These are phyloP conservation scores for Stictonetta naevosa DNA, from an alignment of 2,113 vertebrate species.

Conservation along the genomic window DNA sequence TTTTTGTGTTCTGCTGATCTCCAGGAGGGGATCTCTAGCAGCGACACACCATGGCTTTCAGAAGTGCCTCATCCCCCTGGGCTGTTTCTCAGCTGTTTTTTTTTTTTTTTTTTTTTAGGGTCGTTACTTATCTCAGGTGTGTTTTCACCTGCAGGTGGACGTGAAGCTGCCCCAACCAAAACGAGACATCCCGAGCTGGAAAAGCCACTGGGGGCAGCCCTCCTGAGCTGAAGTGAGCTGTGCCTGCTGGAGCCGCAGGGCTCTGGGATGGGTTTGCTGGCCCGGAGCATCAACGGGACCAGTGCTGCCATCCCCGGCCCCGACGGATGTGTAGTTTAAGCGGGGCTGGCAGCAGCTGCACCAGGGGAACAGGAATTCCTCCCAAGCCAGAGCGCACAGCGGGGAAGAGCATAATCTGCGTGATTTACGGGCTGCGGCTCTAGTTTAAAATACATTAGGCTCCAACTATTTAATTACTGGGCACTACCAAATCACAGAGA, in stretches of 20 bases:
- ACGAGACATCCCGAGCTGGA: not conserved
- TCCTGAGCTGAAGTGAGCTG: not conserved
- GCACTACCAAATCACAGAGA: slow-evolving; percentile 69
- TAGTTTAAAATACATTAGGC: slow-evolving; percentile 70
- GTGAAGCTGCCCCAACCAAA: not conserved
- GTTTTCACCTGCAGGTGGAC: fast-evolving
- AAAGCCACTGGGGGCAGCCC: not conserved
- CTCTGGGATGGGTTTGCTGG: not conserved
- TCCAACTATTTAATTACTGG: slow-evolving; percentile 74
- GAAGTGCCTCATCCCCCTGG: fast-evolving
- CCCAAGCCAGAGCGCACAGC: slow-evolving; percentile 26
- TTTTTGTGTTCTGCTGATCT: too few species aligned
- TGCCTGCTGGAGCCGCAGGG: not conserved
- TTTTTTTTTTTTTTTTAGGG: not conserved
- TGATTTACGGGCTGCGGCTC: slow-evolving; percentile 68
- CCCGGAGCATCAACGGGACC: not conserved
- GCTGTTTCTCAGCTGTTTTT: not conserved
- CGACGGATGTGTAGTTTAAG: not conserved
- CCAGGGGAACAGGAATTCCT: slow-evolving; percentile 58
- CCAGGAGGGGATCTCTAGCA: not conserved
- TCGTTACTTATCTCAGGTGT: not conserved
- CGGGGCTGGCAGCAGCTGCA: not conserved
- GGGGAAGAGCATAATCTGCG: slow-evolving; percentile 46
- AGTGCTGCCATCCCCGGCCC: not conserved
- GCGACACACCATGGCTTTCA: fast-evolving